Base-by-base conservation (phyloP, 2,797 vertebrate genomes). In the Natrix natrix region DNA sequence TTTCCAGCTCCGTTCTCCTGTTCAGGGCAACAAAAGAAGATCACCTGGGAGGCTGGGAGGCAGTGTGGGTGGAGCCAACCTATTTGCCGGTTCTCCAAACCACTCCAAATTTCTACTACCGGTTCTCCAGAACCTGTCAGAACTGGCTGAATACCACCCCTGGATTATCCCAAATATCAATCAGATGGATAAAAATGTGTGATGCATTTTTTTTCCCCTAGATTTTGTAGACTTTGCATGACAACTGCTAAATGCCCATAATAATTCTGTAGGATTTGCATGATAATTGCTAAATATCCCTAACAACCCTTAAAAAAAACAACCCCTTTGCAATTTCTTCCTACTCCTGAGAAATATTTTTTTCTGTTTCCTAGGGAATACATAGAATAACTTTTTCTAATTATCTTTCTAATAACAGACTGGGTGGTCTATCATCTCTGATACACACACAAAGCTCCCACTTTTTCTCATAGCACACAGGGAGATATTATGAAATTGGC, bases 391-490 rank as follows among this genome's bases (percentile, higher is more conserved):
- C 66, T 91, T 61, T 55, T 60, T 87, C 86, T 90, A 91, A 88
- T 93, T 88, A 91, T 59, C 89, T 91, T 37, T 5, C 69, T 91
- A 89, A 91, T 60, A 22, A 11, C 28, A 91, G 60, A 88, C 37
- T 56, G 22, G 57, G 48, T 11, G 32, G 14, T 56, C 87, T 37
- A 63, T 89, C 87, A 91, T 57, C 59, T 66, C n/a, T 89, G 57
- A 89, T 89, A 57, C 32, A 66, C 26, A 57, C 37, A 83, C 74
- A 86, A 91, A 61, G 20, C 32, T 37, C 60, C 52, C 37, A 52
- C 32, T 83, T 86, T 61, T 32, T 55, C n/a, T 59, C 32, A 17
- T 5, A 91, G 32, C 32, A 54, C 63, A 60, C 22, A 17, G 52
- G 60, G 55, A 60, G 32, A 83, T 78, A n/a, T 24, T 32, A 91